Percentiles rank a stretch among this genome's conserved stretches.
Conservation (phyloP, 2,113 vertebrate genomes). For the Chaetura pelagica region DNA sequence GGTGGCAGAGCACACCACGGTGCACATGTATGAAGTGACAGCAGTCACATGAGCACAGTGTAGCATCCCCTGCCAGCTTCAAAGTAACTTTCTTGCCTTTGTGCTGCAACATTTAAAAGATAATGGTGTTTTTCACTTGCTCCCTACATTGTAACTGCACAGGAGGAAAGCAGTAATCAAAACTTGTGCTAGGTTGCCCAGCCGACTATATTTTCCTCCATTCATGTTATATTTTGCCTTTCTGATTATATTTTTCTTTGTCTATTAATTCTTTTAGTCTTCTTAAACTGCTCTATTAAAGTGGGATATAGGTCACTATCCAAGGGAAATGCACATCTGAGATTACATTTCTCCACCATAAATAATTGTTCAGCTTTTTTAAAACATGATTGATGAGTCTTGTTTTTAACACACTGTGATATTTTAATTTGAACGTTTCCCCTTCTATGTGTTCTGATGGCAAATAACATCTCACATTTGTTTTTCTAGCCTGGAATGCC, state of each 20-base stretch:
- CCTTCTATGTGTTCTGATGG: background rate
- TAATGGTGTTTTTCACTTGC: background rate
- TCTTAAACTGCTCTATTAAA: background rate
- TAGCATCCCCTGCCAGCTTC: background rate
- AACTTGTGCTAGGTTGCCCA: rapidly evolving
- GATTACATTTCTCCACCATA: background rate
- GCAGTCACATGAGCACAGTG: rapidly evolving
- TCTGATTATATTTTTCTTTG: background rate
- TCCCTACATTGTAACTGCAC: background rate
- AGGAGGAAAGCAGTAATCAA: background rate
- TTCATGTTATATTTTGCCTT: background rate
- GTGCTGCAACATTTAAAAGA: background rate
- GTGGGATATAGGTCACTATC: background rate
- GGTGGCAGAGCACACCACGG: conserved; percentile 65
- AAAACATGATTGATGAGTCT: conserved; percentile 13
- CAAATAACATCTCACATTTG: background rate
- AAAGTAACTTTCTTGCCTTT: background rate
- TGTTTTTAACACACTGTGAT: conserved; percentile 56
- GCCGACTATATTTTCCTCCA: background rate
- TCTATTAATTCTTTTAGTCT: background rate
- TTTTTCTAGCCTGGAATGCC: conserved; percentile 41
- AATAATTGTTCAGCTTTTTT: background rate
- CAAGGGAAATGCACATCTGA: background rate
- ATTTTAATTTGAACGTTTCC: background rate
- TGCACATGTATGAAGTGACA: background rate